Evolutionary conservation across 2,113 vertebrate genomes (phyloP), one percentile per base, ranked within the genome.

Genomic region (Gopherus flavomarginatus): DNA sequence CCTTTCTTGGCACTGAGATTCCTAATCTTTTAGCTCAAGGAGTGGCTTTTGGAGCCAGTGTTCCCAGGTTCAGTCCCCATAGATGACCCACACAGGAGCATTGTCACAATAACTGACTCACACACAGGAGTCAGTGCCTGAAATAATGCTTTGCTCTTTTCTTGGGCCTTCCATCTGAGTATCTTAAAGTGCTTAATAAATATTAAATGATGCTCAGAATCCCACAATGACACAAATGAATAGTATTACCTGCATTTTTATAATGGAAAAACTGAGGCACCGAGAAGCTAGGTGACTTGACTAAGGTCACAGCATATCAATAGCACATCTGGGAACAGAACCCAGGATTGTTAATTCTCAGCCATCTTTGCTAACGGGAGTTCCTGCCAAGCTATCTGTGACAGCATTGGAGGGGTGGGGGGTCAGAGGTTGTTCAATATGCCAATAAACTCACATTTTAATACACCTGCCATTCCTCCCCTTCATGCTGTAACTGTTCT

Each of bases 241-340:
- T 75, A 75, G 11, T 44, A 44, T 6, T 24, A 47, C 26, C 31
- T 69, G 69, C 31, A 21, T 87, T 69, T 65, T 59, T 85, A 27
- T 83, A 72, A 88, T 31, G 54, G 56, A 59, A 35, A 92, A 92
- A 87, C 52, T 8, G 81, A 92, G 54, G 59, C 31, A 24, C 12
- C 27, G 69, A 59, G n/a, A 42, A 24, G 35, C 79, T 47, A 44
- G 16, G 16, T n/a, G 38, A 57, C 27, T 54, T 80, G 78, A 38
- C 72, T 65, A 8, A 87, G n/a, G 35, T 56, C 86, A 90, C 69
- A 78, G 5, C 6, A 29, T 38, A 27, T 65, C 53, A 69, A 44
- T 54, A 11, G 6, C 14, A 42, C 54, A 44, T 49, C 62, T 24
- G 8, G 31, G n/a, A 44, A 11, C 35, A 69, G 49, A 85, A 57